phyloP scores from a whole-genome alignment of 2,888 invertebrate species.

The Taphrorychus bicolor region DNA sequence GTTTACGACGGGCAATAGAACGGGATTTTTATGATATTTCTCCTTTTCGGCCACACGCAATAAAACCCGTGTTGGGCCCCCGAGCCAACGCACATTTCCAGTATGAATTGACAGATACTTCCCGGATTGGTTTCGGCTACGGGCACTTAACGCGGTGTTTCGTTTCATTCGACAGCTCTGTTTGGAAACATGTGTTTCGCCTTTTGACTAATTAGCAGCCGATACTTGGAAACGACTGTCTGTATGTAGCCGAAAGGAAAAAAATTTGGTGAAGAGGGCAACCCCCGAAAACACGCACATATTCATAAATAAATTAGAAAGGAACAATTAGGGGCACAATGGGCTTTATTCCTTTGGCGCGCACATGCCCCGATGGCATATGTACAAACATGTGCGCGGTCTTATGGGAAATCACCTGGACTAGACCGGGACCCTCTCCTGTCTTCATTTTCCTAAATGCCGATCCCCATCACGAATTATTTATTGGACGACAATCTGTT shows the following conservation, averaged over 20 bases:
- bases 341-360: conserved; percentile 40
- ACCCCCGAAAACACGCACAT: conserved; percentile 7
- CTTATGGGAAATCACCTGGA: conserved; percentile 63
- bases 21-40: background rate
- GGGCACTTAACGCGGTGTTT: conserved; percentile 25
- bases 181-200: conserved; percentile 22
- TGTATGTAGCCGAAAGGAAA: conserved; percentile 42
- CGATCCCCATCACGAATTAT: conserved; percentile 15
- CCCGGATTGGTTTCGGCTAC: conserved; percentile 7
- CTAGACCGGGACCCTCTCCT: conserved; percentile 21
- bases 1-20: background rate
- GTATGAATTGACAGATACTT: conserved; percentile 21
- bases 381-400: conserved; percentile 62
- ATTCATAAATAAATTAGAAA: conserved; percentile 59
- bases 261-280: conserved; percentile 41
- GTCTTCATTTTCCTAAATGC: conserved; percentile 27
- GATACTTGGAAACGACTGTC: conserved; percentile 18
- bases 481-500: conserved; percentile 8
- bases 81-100: background rate
- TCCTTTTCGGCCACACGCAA: conserved; percentile 17
- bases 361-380: conserved; percentile 51
- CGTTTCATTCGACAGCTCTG: conserved; percentile 29
- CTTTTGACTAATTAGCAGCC: conserved; percentile 14
- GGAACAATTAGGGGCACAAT: conserved; percentile 59
- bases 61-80: background rate